Conservation (phyloP, 35 echinoderm and acorn worm species). For the Strongylocentrotus purpuratus region DNA sequence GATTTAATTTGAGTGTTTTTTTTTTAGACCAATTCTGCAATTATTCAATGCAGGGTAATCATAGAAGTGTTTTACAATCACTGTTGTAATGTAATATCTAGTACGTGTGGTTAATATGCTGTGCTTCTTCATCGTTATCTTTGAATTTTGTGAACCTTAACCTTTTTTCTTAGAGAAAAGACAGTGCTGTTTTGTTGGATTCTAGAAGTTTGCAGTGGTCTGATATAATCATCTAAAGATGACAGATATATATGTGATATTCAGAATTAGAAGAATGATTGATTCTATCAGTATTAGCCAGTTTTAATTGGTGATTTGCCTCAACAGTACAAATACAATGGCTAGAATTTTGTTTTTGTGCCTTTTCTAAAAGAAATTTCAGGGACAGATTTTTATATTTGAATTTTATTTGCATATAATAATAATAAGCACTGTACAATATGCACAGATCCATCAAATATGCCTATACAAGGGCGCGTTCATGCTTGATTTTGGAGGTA, state of each 20-base stretch:
- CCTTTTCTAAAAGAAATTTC: too few relatives aligned
- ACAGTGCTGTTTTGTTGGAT: not conserved
- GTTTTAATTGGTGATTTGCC: not conserved
- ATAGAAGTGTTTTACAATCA: not conserved
- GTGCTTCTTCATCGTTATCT: not conserved
- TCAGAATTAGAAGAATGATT: not conserved
- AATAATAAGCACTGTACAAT: too few relatives aligned
- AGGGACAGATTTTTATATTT: too few relatives aligned
- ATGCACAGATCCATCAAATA: too few relatives aligned
- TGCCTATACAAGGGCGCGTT: too few relatives aligned
- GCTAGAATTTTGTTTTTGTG: not conserved
- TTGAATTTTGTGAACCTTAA: not conserved
- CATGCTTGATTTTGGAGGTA: too few relatives aligned
- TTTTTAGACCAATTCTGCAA: not conserved
- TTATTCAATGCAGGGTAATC: not conserved
- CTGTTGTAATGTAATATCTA: not conserved
- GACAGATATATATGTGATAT: not conserved
- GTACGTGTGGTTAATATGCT: not conserved
- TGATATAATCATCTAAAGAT: not conserved
- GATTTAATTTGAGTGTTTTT: not conserved
- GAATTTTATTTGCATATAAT: too few relatives aligned
- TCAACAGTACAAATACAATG: not conserved
- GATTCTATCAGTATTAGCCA: not conserved
- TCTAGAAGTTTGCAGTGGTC: not conserved
- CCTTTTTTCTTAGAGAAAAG: not conserved